These are phyloP conservation scores for Cetonia aurata DNA, from an alignment of 2,888 invertebrate genomes.

Conservation along the genomic window DNA sequence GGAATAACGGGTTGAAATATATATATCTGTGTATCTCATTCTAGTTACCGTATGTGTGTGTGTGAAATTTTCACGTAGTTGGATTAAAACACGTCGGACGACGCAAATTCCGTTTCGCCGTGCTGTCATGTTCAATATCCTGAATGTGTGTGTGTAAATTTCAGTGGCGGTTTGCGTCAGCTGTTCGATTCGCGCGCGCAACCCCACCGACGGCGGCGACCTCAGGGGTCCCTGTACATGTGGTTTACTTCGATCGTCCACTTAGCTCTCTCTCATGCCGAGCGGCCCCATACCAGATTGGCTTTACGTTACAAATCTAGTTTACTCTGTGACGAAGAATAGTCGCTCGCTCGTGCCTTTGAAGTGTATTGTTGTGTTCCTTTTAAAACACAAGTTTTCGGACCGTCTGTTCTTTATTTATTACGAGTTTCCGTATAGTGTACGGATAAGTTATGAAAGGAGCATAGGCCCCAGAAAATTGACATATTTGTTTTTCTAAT, in stretches of 20 bases:
- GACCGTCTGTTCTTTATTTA: background rate
- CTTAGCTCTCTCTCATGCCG: conserved; percentile 14
- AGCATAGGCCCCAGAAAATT: background rate
- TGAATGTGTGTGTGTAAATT: conserved; percentile 44
- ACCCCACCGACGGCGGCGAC: conserved; percentile 17
- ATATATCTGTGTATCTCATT: background rate
- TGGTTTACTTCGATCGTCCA: conserved; percentile 39
- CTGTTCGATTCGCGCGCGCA: conserved; percentile 39
- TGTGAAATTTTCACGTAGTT: background rate
- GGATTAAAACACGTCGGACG: conserved; percentile 15
- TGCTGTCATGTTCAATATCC: conserved; percentile 43
- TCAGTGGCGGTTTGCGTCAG: conserved; percentile 40
- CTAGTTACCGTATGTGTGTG: background rate
- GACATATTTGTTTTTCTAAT: background rate
- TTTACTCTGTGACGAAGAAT: conserved; percentile 26
- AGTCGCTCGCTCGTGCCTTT: conserved; percentile 12
- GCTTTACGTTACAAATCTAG: conserved; percentile 34
- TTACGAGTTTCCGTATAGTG: conserved; percentile 6
- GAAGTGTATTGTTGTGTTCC: conserved; percentile 18
- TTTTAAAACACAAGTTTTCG: conserved; percentile 14
- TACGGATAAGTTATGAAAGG: background rate
- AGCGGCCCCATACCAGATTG: conserved; percentile 22
- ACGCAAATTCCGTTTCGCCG: conserved; percentile 41
- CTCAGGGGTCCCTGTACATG: conserved; percentile 35
- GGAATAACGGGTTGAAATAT: no score